These are phyloP conservation scores for Schlechtendalia chinensis DNA, from an alignment of 1,140 invertebrate genomes.

Conservation along the genomic window DNA sequence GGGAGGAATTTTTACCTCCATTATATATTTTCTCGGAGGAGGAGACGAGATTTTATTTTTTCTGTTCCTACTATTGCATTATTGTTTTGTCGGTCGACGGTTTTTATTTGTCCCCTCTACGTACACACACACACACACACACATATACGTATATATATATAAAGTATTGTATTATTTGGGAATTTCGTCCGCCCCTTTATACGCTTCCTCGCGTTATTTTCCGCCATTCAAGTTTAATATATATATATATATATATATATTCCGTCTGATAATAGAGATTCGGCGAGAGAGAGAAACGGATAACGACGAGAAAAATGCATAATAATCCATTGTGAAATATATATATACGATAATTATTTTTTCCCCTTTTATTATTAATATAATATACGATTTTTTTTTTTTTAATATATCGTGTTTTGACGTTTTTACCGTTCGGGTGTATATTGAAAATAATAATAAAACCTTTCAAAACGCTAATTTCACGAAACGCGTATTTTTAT, in stretches of 20 bases:
- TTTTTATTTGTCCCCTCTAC: neutral
- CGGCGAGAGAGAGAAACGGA: neutral
- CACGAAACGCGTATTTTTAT: slow-evolving; percentile 3
- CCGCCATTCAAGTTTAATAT: neutral
- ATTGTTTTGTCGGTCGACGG: neutral
- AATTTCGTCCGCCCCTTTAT: slow-evolving; percentile 10
- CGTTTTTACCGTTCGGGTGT: neutral
- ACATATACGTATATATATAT: too few relatives aligned
- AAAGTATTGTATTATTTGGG: slow-evolving; percentile 27
- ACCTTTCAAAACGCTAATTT: neutral
- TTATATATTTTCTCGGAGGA: slow-evolving; percentile 15
- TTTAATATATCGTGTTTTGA: neutral
- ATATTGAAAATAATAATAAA: neutral
- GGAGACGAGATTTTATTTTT: slow-evolving; percentile 9
- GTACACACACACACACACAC: too few relatives aligned
- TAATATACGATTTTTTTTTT: neutral
- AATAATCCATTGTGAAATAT: slow-evolving; percentile 7
- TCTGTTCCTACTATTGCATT: neutral
- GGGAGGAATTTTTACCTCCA: slow-evolving; percentile 17
- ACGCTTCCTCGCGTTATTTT: neutral
- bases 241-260: neutral
- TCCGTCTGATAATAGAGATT: neutral
- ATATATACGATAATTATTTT: slow-evolving; percentile 8
- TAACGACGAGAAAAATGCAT: neutral
- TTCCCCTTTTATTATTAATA: neutral